Evolutionary conservation across 2,797 vertebrate genomes (phyloP).

Genomic region (Jordanella pulchra): DNA sequence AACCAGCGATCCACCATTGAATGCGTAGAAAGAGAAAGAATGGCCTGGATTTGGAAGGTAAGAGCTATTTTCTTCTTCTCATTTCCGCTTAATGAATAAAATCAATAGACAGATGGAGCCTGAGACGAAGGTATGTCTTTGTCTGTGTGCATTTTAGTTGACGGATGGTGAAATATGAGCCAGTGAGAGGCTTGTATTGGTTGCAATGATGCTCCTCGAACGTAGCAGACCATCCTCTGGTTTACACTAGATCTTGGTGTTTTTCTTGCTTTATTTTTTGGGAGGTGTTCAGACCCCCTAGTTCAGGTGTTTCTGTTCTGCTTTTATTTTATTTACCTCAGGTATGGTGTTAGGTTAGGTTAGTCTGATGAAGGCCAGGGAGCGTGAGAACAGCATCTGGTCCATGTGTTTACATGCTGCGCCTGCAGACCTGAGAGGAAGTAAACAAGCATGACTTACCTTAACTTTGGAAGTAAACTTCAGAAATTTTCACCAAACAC

Average conservation of each 20-base stretch:
- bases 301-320: slow-evolving; percentile 6
- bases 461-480: background rate
- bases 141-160: slow-evolving; percentile 17
- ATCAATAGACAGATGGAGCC: background rate
- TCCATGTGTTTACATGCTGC: slow-evolving; percentile 36
- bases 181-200: background rate
- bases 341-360: slow-evolving; percentile 1
- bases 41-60: slow-evolving; percentile 98
- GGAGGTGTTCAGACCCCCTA: background rate
- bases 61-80: slow-evolving; percentile 61
- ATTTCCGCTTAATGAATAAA: background rate
- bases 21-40: slow-evolving; percentile 82
- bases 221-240: slow-evolving; percentile 29
- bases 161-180: slow-evolving; percentile 31
- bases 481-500: background rate
- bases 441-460: slow-evolving; percentile 2
- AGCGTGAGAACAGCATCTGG: slow-evolving; percentile 32
- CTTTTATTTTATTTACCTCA: background rate
- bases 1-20: slow-evolving; percentile 66
- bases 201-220: slow-evolving; percentile 43
- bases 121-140: slow-evolving; percentile 4
- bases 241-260: background rate
- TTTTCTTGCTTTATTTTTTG: background rate
- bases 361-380: slow-evolving; percentile 26
- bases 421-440: slow-evolving; percentile 6